Base-by-base conservation (phyloP, 2,113 vertebrate species). In the Paradisaea rubra region DNA sequence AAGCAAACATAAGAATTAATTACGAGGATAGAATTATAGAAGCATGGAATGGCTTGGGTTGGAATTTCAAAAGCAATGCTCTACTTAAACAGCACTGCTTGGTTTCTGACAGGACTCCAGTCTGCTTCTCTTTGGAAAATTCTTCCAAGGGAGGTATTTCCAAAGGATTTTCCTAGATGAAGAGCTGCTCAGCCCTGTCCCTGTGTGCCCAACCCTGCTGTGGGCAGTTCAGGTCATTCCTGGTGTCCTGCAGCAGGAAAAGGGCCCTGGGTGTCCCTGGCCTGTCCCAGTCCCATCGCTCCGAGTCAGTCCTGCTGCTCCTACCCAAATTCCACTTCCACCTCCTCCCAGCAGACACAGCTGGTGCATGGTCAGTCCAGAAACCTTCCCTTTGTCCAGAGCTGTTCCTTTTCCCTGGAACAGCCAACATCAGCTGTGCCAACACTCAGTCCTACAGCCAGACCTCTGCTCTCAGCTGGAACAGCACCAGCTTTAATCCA, bases 401-500 rank as follows among this genome's bases (percentile, higher is more conserved):
- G 9, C 11, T 45, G 9, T 0, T 10, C 72, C 64, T 24, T 8
- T 17, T 2, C 59, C 68, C 59, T 79, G 83, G 37, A 13, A 7
- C 7, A 49, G 50, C 60, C 19, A 21, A 10, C 44, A 45, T 0
- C 54, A 24, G 6, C 44, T 8, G 9, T 5, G 35, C 4, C 39
- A 42, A 16, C 0, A 2, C 35, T 20, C 12, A 33, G 4, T 18
- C 31, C 66, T 31, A 9, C 1, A 11, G 41, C 27, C 41, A 59
- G 30, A 11, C 10, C 33, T 50, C 47, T 49, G 15, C 61, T 23
- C 39, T 17, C 44, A 13, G 7, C 47, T 24, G 17, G 35, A 50
- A 11, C 18, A n/a, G 2, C 60, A 7, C 20, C 50, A 54, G 9
- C 72, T 66, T n/a, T 3, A 42, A 56, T 0, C 35, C 65, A 20